Base-by-base conservation (phyloP, 2,888 invertebrate genomes). In the Coronaproctus castanopsis region DNA sequence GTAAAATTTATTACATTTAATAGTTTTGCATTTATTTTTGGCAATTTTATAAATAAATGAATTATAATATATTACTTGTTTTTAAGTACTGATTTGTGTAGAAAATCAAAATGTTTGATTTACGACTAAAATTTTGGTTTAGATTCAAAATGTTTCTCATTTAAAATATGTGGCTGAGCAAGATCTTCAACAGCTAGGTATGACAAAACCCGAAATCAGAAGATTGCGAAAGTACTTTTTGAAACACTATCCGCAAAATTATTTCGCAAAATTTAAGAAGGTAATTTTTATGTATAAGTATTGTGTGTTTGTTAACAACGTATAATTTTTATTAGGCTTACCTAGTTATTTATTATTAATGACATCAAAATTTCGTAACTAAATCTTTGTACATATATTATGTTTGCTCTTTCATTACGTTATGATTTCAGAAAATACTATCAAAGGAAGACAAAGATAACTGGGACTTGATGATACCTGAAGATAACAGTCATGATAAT, bases 131-230 rank as follows among this genome's bases (percentile, higher is more conserved):
- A n/a, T n/a, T n/a, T n/a, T n/a, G n/a, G n/a, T 65, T 2, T 64
- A 73, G 72, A 83, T 91, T 57, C 83, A 82, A 66, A 88, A 85
- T 73, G 81, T 87, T 3, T 82, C 87, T 53, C 91, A 92, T 72
- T 75, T 96, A 54, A 95, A 95, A 74, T 96, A 90, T 77, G 93
- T 95, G 55, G 85, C 87, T 50, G 90, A 89, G 68, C 88, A 91
- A 68, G 97, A 98, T 73, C 76, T 97, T 63, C 77, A 79, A 58
- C 86, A 87, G 66, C 85, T 98, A 68, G 96, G 96, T 19, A 83
- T 95, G 78, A 88, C 91, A 19, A 86, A 86, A 68, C 95, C 96
- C 23, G 97, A 98, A 75, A 90, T 93, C 75, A 80, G 96, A 62
- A 79, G 96, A 60, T 80, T 96, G 65, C 87, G 90, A 69, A 95